Conservation (phyloP, 2,797 vertebrate species). For the Eidolon dupreanum region DNA sequence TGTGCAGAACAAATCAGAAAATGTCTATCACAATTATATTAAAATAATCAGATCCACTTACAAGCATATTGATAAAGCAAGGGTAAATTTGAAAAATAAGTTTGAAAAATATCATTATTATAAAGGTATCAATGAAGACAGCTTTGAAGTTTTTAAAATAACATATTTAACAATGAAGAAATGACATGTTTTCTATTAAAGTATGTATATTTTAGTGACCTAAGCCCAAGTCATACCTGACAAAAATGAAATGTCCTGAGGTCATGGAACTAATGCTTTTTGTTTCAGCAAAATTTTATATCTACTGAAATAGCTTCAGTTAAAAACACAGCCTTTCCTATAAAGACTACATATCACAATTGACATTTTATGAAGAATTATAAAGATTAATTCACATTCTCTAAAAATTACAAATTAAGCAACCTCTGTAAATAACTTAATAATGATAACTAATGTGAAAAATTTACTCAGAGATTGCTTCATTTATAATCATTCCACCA, state of each 20-base stretch:
- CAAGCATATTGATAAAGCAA: neutral
- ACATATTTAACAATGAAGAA: neutral
- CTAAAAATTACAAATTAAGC: neutral
- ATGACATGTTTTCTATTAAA: neutral
- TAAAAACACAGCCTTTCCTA: neutral
- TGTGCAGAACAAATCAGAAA: neutral
- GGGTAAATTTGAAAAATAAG: neutral
- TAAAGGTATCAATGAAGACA: neutral
- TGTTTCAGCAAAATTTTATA: conserved; percentile 2
- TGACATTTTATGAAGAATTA: neutral
- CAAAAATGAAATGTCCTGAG: conserved; percentile 2
- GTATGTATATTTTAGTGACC: neutral
- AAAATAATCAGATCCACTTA: neutral
- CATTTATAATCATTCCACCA: neutral
- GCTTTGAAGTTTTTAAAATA: neutral
- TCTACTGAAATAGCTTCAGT: neutral
- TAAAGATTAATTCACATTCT: neutral
- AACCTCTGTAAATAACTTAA: neutral
- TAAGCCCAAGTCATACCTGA: neutral
- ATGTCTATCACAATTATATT: neutral
- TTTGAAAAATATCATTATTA: neutral
- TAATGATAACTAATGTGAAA: neutral
- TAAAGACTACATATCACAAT: neutral
- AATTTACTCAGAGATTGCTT: neutral
- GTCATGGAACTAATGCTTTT: neutral